phyloP scores from a whole-genome alignment of 2,113 vertebrate genomes.

The Siniperca knerii region DNA sequence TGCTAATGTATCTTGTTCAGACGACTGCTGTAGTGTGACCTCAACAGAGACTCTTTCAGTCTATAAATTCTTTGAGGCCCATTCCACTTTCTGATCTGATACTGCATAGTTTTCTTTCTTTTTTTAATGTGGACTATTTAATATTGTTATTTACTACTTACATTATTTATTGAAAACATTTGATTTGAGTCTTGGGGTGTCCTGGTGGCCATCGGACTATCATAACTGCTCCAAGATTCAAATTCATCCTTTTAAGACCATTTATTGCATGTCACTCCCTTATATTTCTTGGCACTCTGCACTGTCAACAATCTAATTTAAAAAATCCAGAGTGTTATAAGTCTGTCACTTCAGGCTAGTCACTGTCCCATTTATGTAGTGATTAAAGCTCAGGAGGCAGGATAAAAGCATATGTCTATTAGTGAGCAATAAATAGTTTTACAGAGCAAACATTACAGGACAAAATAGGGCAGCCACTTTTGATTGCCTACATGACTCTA shows the following conservation, averaged over 20 bases:
- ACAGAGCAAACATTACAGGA: slow-evolving; percentile 28
- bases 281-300: slow-evolving; percentile 6
- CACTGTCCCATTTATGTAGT: slow-evolving; percentile 47
- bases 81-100: slow-evolving; percentile 10
- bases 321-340: slow-evolving; percentile 29
- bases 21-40: slow-evolving; percentile 21
- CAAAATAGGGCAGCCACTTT: slow-evolving; percentile 16
- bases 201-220: not conserved
- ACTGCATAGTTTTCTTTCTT: not conserved
- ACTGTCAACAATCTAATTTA: slow-evolving; percentile 49
- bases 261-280: slow-evolving; percentile 30
- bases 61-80: not conserved
- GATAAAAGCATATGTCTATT: slow-evolving; percentile 40
- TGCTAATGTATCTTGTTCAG: slow-evolving; percentile 49
- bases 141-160: not conserved
- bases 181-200: not conserved
- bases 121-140: not conserved
- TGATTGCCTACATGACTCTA: slow-evolving; percentile 31
- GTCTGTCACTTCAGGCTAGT: slow-evolving; percentile 49
- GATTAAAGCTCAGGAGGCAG: slow-evolving; percentile 45
- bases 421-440: slow-evolving; percentile 40
- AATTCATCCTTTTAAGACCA: slow-evolving; percentile 13
- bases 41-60: slow-evolving; percentile 37
- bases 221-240: slow-evolving; percentile 10
- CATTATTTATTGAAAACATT: not conserved